These are phyloP conservation scores for Psittacula derbiana DNA, from an alignment of 2,797 vertebrate genomes.

Conservation along the genomic window DNA sequence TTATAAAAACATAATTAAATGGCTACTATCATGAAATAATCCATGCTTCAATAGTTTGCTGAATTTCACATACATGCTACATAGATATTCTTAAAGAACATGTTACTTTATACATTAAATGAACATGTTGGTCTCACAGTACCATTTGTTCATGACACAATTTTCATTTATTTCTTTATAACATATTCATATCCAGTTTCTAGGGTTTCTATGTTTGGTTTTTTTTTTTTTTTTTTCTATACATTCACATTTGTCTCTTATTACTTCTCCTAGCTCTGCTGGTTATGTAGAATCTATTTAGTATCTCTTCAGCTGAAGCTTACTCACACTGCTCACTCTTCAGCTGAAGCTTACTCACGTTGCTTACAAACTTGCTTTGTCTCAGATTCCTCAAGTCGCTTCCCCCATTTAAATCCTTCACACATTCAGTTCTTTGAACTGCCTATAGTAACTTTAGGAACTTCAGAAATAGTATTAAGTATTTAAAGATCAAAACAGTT, in stretches of 20 bases:
- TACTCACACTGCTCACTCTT: background rate
- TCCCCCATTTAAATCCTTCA: background rate
- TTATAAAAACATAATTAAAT: background rate
- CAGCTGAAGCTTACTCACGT: background rate
- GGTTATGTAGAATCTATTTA: background rate
- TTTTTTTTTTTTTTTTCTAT: background rate
- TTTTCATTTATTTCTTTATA: background rate
- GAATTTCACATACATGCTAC: background rate
- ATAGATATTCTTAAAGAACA: background rate
- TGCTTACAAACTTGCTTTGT: background rate
- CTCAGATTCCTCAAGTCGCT: background rate
- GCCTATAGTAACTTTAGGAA: background rate
- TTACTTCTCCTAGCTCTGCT: background rate
- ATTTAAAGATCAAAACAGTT: background rate
- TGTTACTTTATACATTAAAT: background rate
- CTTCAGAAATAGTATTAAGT: background rate
- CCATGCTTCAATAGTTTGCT: background rate
- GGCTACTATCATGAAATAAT: background rate
- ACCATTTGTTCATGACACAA: background rate
- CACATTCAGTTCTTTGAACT: background rate
- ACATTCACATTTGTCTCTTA: background rate
- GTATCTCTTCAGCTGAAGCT: background rate
- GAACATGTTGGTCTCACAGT: fast-evolving
- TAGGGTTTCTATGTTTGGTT: background rate
- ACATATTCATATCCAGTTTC: background rate